phyloP scores from a whole-genome alignment of 2,797 vertebrate genomes.

The Lutjanus campechanus region DNA sequence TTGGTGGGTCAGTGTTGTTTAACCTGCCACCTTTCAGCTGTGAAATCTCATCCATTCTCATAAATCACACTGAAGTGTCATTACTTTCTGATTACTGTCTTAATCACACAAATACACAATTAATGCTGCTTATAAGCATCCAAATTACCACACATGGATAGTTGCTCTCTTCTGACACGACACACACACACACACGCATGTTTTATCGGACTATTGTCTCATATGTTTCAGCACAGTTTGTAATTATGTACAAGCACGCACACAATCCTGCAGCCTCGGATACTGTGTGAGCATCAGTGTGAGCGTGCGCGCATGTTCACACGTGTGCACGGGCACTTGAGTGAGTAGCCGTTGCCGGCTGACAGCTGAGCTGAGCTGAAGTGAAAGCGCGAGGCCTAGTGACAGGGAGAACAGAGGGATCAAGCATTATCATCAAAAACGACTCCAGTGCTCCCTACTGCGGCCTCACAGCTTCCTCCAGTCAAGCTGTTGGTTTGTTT shows the following conservation, averaged over 20 bases:
- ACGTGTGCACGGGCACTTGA: constrained; percentile 30
- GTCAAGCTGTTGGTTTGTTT: constrained; percentile 71
- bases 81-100: constrained; percentile 80
- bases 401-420: constrained; percentile 73
- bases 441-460: constrained; percentile 64
- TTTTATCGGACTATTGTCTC: constrained; percentile 28
- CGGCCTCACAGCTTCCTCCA: constrained; percentile 72
- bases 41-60: constrained; percentile 74
- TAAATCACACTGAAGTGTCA: constrained; percentile 80
- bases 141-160: constrained; percentile 55
- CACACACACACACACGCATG: constrained; percentile 7
- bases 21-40: constrained; percentile 78
- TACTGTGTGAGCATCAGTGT: background rate
- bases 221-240: constrained; percentile 23
- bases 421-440: constrained; percentile 76
- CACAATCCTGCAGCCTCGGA: background rate
- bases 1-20: constrained; percentile 72
- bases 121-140: constrained; percentile 47
- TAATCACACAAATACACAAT: constrained; percentile 75
- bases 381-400: constrained; percentile 67
- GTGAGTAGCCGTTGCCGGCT: constrained; percentile 47
- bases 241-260: constrained; percentile 16
- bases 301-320: background rate
- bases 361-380: constrained; percentile 71
- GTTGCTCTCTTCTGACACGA: constrained; percentile 33